These are phyloP conservation scores for Danio jaintianensis DNA, from an alignment of 2,797 vertebrate genomes.

Conservation along the genomic window DNA sequence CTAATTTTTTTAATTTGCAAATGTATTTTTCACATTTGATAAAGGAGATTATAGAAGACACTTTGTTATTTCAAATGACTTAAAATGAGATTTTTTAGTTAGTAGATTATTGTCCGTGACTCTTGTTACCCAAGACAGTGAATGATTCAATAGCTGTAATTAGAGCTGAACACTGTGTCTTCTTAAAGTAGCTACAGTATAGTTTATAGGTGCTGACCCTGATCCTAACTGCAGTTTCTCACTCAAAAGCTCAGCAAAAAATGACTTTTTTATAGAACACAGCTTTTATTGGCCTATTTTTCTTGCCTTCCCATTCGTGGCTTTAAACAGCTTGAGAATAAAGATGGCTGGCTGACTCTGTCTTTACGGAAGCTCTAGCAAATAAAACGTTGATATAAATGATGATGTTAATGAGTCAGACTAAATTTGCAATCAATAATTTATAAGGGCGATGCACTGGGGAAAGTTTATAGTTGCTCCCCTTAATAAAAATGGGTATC, in stretches of 20 bases:
- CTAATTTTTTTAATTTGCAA: background rate
- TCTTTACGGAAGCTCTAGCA: background rate
- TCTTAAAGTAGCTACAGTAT: background rate
- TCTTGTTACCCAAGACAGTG: background rate
- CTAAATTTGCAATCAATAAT: background rate
- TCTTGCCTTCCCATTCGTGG: background rate
- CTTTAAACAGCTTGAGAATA: background rate
- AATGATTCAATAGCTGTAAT: background rate
- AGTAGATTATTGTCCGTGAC: background rate
- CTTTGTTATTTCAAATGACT: background rate
- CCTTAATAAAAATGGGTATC: background rate
- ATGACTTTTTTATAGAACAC: background rate
- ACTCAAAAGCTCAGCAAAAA: background rate
- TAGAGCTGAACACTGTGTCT: background rate
- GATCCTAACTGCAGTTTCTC: background rate
- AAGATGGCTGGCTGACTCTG: background rate
- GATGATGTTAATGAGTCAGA: background rate
- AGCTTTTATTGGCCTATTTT: background rate
- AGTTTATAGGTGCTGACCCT: slow-evolving; percentile 17
- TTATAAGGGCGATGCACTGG: background rate
- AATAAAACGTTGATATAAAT: background rate
- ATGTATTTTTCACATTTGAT: background rate
- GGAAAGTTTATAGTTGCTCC: background rate
- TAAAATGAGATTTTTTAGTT: background rate
- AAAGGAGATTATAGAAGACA: background rate